Percentiles rank a stretch among this genome's conserved stretches.
These are phyloP conservation scores for Oncorhynchus tshawytscha DNA, from an alignment of 2,113 vertebrate species.

Conservation along the genomic window DNA sequence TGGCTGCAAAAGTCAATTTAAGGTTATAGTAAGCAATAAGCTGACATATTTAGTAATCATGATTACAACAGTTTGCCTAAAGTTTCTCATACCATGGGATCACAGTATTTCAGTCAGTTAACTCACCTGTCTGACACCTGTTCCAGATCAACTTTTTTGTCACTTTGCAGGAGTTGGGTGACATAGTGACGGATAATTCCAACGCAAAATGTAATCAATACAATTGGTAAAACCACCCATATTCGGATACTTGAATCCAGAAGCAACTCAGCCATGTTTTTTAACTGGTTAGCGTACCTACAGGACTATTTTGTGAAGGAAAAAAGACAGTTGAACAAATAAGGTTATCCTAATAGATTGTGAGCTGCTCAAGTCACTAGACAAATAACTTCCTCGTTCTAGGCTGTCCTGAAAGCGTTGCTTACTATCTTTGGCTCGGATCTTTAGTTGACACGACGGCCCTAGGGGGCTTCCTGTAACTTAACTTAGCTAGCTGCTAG, in stretches of 20 bases:
- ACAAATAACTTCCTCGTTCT: no score
- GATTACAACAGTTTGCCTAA: not conserved
- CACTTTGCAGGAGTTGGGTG: constrained; percentile 75
- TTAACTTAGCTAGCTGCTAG: no score
- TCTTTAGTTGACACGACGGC: no score
- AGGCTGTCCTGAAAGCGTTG: no score
- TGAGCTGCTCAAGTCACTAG: not conserved
- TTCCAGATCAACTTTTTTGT: constrained; percentile 75
- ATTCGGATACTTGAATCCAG: constrained; percentile 80
- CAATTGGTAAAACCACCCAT: constrained; percentile 83
- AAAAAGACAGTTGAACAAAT: not conserved
- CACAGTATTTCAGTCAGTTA: not conserved
- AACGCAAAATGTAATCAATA: constrained; percentile 79
- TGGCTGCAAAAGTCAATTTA: constrained; percentile 64
- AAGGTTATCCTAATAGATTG: not conserved
- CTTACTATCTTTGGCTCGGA: no score
- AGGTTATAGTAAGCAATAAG: not conserved
- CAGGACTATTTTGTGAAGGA: not conserved
- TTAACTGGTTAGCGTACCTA: not conserved
- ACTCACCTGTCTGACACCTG: constrained; percentile 79
- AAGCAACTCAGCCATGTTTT: constrained; percentile 75
- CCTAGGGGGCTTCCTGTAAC: no score
- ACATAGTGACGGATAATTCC: constrained; percentile 81
- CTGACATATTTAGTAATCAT: not conserved
- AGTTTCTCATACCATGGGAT: not conserved